Evolutionary conservation across 2,888 invertebrate species (phyloP).

Genomic region (Megamerina dolium): DNA sequence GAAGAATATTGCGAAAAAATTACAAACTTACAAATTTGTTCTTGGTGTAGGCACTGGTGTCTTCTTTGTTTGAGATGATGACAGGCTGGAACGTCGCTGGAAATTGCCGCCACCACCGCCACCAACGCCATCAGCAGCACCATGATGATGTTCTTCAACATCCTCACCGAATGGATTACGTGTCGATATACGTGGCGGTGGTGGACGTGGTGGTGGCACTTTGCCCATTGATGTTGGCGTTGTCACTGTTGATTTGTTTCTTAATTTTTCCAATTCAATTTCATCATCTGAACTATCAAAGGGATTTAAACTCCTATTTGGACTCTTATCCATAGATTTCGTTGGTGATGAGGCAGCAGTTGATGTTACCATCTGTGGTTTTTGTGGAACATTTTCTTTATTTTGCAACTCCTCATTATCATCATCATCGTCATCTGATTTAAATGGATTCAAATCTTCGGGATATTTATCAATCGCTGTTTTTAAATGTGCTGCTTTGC

Average conservation of each 20-base stretch:
- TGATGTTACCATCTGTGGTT: constrained; percentile 8
- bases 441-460: constrained; percentile 77
- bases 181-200: constrained; percentile 48
- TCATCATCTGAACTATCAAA: constrained; percentile 65
- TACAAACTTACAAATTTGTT: constrained; percentile 39
- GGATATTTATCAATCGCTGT: constrained; percentile 55
- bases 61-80: constrained; percentile 29
- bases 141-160: constrained; percentile 51
- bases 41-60: constrained; percentile 45
- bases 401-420: constrained; percentile 43
- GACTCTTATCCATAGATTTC: constrained; percentile 11
- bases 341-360: constrained; percentile 11
- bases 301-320: constrained; percentile 54
- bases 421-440: constrained; percentile 59
- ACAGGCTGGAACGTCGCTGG: constrained; percentile 24
- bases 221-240: constrained; percentile 21
- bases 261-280: constrained; percentile 37
- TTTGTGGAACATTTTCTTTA: constrained; percentile 26
- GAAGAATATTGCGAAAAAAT: no score
- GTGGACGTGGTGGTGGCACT: constrained; percentile 46
- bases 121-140: no score
- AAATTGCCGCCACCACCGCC: constrained; percentile 30
- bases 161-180: constrained; percentile 73
- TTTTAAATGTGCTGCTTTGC: constrained; percentile 4
- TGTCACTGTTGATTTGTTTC: constrained; percentile 15